Conservation (phyloP, 2,888 invertebrate species). For the Epinotia ramella region DNA sequence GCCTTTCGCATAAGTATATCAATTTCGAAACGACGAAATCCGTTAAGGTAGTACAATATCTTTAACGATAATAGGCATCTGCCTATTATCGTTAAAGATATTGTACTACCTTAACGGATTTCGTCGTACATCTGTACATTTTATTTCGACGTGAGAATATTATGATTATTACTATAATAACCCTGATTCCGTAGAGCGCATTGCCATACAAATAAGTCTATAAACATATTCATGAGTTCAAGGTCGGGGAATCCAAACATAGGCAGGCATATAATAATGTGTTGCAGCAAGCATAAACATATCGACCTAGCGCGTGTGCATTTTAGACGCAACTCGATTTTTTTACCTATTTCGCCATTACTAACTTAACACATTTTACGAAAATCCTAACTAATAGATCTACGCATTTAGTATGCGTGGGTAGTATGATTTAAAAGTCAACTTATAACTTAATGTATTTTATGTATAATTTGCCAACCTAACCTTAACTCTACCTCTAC, state of each 20-base stretch:
- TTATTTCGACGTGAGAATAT: background rate
- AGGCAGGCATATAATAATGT: constrained; percentile 28
- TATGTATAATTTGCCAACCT: background rate
- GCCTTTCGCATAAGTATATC: background rate
- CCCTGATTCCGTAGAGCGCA: constrained; percentile 24
- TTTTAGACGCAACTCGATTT: constrained; percentile 26
- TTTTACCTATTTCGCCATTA: background rate
- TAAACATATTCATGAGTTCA: constrained; percentile 31
- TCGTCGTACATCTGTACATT: background rate
- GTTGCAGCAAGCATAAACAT: constrained; percentile 26
- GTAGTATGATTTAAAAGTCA: background rate
- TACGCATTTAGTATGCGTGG: background rate
- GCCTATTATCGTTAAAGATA: background rate
- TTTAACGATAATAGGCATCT: background rate
- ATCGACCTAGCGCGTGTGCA: constrained; percentile 49
- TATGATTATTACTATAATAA: constrained; percentile 11
- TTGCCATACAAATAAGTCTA: constrained; percentile 1
- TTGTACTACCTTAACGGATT: background rate
- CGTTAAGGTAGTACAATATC: background rate
- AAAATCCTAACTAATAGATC: too few relatives aligned
- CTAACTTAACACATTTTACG: background rate
- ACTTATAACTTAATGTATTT: background rate
- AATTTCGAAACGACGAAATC: constrained; percentile 7
- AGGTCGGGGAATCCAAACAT: constrained; percentile 40
- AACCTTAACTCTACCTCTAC: background rate